Base-by-base conservation (phyloP, 2,888 invertebrate species). In the Dusona sp. region DNA sequence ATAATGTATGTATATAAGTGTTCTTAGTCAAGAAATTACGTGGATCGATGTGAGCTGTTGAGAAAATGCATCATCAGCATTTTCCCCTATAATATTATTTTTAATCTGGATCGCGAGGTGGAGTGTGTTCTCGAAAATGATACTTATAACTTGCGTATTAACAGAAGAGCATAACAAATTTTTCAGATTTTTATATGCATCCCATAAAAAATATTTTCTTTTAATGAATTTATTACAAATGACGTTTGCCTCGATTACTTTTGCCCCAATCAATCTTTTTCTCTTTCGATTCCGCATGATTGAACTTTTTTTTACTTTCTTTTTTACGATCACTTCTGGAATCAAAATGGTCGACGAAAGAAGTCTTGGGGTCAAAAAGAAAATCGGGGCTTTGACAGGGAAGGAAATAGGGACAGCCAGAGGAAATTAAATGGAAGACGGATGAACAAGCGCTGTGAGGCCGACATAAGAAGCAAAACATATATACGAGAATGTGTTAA, bases 391-490 rank as follows among this genome's bases (percentile, higher is more conserved):
- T 85, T 85, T 88, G 88, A 87, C 87, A 82, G 88, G 77, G 75
- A 73, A 87, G 92, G 93, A 93, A 93, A 93, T 92, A 90, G 90
- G 88, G 81, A 88, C 57, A 89, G 92, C 92, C 92, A 90, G 89
- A 91, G 93, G 93, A 93, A 93, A 93, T 93, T 92, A 92, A 93
- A 92, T 91, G 89, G 91, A 92, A 92, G 92, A 91, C 90, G 92
- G 92, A 93, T 93, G 92, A 93, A 92, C 92, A 92, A 73, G 16
- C 9, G 25, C 54, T 16, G 25, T 33, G 64, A 36, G 68, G 38
- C 67, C 6, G 77, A 77, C 29, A 54, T 16, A 42, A 65, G 74
- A 77, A 51, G 51, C 45, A 48, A 36, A 51, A n/a, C 16, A 42
- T 19, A 81, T 54, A 67, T 67, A 36, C 73, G 38, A 51, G 85